Evolutionary conservation across 2,888 invertebrate species (phyloP), one percentile per base, ranked within the genome.

Genomic region (Smittia sp.): DNA sequence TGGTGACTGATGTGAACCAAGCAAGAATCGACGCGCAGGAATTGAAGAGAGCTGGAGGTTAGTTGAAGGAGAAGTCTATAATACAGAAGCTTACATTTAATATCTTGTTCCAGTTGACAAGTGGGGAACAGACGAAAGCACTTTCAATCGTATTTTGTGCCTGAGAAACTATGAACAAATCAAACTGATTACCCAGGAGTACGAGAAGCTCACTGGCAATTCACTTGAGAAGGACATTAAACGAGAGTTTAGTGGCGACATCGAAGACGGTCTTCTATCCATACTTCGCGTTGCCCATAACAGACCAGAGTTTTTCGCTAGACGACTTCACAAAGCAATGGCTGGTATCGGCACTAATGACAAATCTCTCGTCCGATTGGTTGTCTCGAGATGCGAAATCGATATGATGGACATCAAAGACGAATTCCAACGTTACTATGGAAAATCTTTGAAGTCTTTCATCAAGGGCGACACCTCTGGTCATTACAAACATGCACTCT

Each of bases 271-370:
- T 20, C 84, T 94, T 39, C 82, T 93, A 76, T 92, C 94, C 75
- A 91, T 94, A 73, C 90, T 92, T 74, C 89, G 90, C 81, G 90
- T 90, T 76, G 90, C 92, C 0, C 89, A 89, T 79, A 91, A 93
- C 81, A 89, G 90, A 81, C 86, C 91, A 0, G 86, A 87, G 39
- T 96, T 90, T 85, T 96, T 94, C 83, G 96, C 96, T 0, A 90
- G 92, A 79, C 88, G 91, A 58, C 85, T 96, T 72, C 89, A 94
- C 82, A 90, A 92, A 79, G 89, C 92, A 73, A 94, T 96, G 93
- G 91, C 91, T 79, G 96, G 96, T 2, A 81, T 92, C 76, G 96
- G 96, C 75, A 96, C 96, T 2, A 91, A 93, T 79, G 96, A 96
- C 80, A 85, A 87, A 67, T 90, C 92, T 77, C 85, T 96, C 76